phyloP scores from a whole-genome alignment of 2,113 vertebrate species.

The Loxodonta africana region DNA sequence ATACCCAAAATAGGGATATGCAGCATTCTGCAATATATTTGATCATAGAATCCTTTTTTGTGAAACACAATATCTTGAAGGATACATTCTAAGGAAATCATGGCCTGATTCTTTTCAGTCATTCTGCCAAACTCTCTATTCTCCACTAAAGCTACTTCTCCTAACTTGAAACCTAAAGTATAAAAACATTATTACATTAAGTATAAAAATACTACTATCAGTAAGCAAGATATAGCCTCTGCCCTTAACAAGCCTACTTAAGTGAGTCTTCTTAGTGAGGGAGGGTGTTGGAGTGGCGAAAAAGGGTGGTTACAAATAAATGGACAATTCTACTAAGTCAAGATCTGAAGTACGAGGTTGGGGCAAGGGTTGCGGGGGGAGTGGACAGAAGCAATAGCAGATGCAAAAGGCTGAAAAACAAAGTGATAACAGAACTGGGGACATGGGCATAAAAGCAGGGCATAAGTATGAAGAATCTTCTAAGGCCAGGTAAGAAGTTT shows the following conservation, averaged over 20 bases:
- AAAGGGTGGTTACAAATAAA: not conserved
- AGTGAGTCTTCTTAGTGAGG: not conserved
- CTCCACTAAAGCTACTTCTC: slow-evolving; percentile 5
- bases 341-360: not conserved
- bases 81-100: not conserved
- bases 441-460: not conserved
- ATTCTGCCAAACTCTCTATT: slow-evolving; percentile 25
- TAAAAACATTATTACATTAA: not conserved
- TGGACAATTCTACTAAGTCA: not conserved
- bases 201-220: not conserved
- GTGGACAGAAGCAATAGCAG: not conserved
- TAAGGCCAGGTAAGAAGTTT: not conserved
- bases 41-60: not conserved
- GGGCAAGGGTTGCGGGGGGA: not conserved
- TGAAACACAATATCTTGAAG: not conserved
- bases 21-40: slow-evolving; percentile 35
- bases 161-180: slow-evolving; percentile 25
- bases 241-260: not conserved
- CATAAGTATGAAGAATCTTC: not conserved
- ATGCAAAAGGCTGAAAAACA: not conserved
- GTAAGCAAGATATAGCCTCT: slow-evolving; percentile 25
- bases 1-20: not conserved
- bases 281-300: not conserved
- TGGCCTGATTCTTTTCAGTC: slow-evolving; percentile 12
- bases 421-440: not conserved